Conservation (phyloP, 53 echinoderm and acorn worm species). For the Apostichopus leukothele region DNA sequence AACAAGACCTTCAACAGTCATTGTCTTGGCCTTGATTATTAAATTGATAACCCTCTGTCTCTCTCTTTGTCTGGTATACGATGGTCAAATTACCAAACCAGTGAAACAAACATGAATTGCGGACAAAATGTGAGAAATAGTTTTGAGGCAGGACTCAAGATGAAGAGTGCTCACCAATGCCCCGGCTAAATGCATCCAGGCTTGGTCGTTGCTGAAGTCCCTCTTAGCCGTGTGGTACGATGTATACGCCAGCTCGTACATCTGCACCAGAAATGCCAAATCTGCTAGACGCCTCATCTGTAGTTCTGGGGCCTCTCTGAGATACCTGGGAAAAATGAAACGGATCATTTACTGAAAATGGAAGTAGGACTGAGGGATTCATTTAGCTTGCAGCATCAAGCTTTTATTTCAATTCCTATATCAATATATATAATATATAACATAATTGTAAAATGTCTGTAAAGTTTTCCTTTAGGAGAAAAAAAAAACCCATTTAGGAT, state of each 20-base stretch:
- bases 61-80: no score
- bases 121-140: background rate
- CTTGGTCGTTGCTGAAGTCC: slow-evolving; percentile 91
- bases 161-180: slow-evolving; percentile 65
- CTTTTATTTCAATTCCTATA: background rate
- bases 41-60: no score
- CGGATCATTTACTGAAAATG: background rate
- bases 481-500: no score
- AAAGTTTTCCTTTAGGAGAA: no score
- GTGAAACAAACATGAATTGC: no score
- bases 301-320: slow-evolving; percentile 90
- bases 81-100: no score
- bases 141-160: background rate
- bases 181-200: slow-evolving; percentile 91
- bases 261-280: slow-evolving; percentile 96
- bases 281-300: slow-evolving; percentile 97
- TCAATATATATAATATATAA: no score
- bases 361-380: background rate
- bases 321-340: slow-evolving; percentile 56
- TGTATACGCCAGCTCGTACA: slow-evolving; percentile 96
- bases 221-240: slow-evolving; percentile 98
- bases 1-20: no score
- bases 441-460: no score
- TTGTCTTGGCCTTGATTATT: no score
- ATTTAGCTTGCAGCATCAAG: background rate